A percentile compares a stretch with the other conserved stretches of the same genome.
Evolutionary conservation across 2,888 invertebrate genomes (phyloP).

Genomic region (Pollenia griseotomentosa): DNA sequence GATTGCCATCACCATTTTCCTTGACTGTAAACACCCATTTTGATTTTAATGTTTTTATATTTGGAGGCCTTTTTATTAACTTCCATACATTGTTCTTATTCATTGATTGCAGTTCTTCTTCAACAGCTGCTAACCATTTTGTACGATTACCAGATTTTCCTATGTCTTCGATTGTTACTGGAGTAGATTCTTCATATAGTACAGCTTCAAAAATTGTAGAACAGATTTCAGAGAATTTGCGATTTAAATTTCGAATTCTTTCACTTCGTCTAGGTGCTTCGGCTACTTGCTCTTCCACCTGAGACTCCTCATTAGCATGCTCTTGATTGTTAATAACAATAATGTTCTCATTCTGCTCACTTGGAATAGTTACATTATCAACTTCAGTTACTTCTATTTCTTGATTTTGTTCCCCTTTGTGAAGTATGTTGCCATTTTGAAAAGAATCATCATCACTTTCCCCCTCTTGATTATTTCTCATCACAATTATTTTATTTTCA

Average conservation of each 20-base stretch:
- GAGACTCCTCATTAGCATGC: too few species aligned
- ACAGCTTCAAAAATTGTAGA: slow-evolving; percentile 20
- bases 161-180: background rate
- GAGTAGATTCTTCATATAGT: background rate
- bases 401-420: too few species aligned
- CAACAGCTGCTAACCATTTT: slow-evolving; percentile 26
- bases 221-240: background rate
- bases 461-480: slow-evolving; percentile 10
- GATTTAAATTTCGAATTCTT: slow-evolving; percentile 7
- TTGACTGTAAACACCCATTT: slow-evolving; percentile 62
- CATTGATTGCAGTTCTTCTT: slow-evolving; percentile 28
- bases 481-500: background rate
- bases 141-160: background rate
- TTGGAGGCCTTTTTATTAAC: background rate
- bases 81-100: slow-evolving; percentile 36
- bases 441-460: too few species aligned
- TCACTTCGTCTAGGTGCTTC: background rate
- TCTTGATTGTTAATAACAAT: too few species aligned
- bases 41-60: slow-evolving; percentile 30
- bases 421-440: too few species aligned
- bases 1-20: slow-evolving; percentile 45
- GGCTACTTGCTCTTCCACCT: slow-evolving; percentile 13
- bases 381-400: too few species aligned
- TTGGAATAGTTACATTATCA: too few species aligned
- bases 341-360: too few species aligned